Evolutionary conservation across 1,140 invertebrate genomes (phyloP), one percentile per base, ranked within the genome.

Genomic region (Orius laevigatus): DNA sequence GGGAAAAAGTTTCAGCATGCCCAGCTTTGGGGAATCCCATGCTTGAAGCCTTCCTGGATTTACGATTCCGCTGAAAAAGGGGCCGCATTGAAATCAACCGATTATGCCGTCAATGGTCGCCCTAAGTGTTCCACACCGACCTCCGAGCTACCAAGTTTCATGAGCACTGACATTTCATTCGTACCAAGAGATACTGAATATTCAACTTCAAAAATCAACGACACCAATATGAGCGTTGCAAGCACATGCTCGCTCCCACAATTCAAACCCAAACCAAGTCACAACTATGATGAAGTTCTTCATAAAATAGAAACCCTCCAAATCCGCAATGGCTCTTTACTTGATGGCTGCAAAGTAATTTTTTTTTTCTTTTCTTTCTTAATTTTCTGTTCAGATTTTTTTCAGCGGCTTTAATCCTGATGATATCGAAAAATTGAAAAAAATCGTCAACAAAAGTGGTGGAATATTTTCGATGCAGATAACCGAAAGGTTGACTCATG

Each of bases 1-100:
- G 85, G 85, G 49, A 76, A 84, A 11, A 94, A 94, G 61, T 79
- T 81, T 58, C 79, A 78, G 55, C 81, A 76, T 56, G 88, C 87
- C 0, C 61, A 75, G 41, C 73, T 77, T 54, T 84, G 78, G 63
- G 74, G 75, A 49, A 81, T 85, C 55, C 72, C 75, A 31, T 82
- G 80, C 60, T 71, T 88, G 1, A 69, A 63, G 44, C 70, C 75
- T 0, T 66, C 78, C 11, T 94, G 89, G 88, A 66, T 93, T 31
- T 73, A 72, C 51, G 80, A 88, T 16, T 87, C 82, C 40, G 66
- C 82, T 0, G 66, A 74, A 38, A 71, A 72, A 20, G 84, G 85
- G 1, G 81, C 77, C 54, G 78, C 83, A 10, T 58, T 86, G 31
- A 74, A 82, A 10, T 70, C 78, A 46, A 65, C 70, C 5, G 60